phyloP scores from a whole-genome alignment of 92 coral and sea anemone genomes.

The Bergia puertoricense region DNA sequence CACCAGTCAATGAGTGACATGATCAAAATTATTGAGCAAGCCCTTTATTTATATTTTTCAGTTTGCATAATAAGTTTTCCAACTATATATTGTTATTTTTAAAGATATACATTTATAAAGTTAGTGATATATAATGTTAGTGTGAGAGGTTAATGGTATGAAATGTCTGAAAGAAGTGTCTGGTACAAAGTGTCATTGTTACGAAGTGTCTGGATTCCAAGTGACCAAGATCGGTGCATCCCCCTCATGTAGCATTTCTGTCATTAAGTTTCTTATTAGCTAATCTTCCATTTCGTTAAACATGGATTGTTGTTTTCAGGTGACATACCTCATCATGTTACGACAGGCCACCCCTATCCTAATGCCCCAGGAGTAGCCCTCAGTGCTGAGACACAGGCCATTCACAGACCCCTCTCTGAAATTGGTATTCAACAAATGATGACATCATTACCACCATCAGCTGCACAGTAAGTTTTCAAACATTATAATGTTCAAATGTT shows the following conservation, averaged over 20 bases:
- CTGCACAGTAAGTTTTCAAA: constrained; percentile 64
- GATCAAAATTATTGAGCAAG: no score
- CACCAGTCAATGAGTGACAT: no score
- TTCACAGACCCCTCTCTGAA: constrained; percentile 56
- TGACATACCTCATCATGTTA: constrained; percentile 61
- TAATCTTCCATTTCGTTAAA: neutral
- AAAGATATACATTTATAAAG: no score
- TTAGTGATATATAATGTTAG: no score
- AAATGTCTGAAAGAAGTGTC: no score
- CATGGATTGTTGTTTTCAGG: constrained; percentile 10
- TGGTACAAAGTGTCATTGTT: no score
- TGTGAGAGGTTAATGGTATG: no score
- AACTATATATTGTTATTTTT: no score
- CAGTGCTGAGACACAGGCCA: constrained; percentile 62
- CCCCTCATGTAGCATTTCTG: neutral
- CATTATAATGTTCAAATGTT: neutral
- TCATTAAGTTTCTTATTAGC: neutral
- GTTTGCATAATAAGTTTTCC: no score
- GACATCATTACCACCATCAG: constrained; percentile 67
- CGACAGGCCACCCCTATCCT: constrained; percentile 82
- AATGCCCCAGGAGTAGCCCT: constrained; percentile 76
- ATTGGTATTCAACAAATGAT: constrained; percentile 74
- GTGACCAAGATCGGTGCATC: no score
- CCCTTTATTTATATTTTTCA: no score
- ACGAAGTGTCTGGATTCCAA: no score